Percentiles rank a stretch among this genome's conserved stretches.
Evolutionary conservation across 2,888 invertebrate species (phyloP).

Genomic region (Drosophila bunnanda): DNA sequence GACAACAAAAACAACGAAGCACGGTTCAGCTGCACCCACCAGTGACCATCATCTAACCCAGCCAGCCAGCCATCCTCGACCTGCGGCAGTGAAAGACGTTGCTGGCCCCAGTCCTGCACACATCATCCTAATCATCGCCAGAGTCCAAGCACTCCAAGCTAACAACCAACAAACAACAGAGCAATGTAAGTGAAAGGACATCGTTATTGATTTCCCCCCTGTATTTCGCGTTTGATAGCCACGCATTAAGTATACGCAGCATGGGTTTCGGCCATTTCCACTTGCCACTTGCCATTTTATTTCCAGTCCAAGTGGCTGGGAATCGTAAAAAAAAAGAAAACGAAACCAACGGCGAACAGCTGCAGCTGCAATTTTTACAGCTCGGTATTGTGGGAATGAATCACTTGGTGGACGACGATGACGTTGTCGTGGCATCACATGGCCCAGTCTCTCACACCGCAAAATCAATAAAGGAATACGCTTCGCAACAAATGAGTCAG

Average conservation of each 20-base stretch:
- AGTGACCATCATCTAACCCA: slow-evolving; percentile 17
- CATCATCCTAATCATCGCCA: slow-evolving; percentile 50
- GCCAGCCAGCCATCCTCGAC: slow-evolving; percentile 26
- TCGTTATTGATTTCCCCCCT: slow-evolving; percentile 63
- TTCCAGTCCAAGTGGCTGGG: slow-evolving; percentile 8
- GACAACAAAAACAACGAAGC: slow-evolving; percentile 78
- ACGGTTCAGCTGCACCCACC: slow-evolving; percentile 65
- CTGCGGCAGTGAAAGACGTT: slow-evolving; percentile 50
- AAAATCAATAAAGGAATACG: slow-evolving; percentile 71
- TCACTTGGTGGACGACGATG: slow-evolving; percentile 35
- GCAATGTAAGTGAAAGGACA: slow-evolving; percentile 68
- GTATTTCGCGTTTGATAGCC: slow-evolving; percentile 43
- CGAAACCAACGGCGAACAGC: background rate
- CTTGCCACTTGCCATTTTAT: slow-evolving; percentile 8
- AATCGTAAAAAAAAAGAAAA: slow-evolving; percentile 4
- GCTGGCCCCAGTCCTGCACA: slow-evolving; percentile 68
- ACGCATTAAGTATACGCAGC: slow-evolving; percentile 41
- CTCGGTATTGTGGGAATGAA: slow-evolving; percentile 18
- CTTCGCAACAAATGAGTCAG: slow-evolving; percentile 57
- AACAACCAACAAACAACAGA: slow-evolving; percentile 43
- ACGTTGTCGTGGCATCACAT: slow-evolving; percentile 63
- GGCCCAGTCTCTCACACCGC: slow-evolving; percentile 61
- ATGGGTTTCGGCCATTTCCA: slow-evolving; percentile 21
- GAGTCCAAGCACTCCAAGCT: slow-evolving; percentile 43
- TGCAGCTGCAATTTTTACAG: slow-evolving; percentile 25